phyloP scores from a whole-genome alignment of 2,797 vertebrate species.

The Anas georgica region DNA sequence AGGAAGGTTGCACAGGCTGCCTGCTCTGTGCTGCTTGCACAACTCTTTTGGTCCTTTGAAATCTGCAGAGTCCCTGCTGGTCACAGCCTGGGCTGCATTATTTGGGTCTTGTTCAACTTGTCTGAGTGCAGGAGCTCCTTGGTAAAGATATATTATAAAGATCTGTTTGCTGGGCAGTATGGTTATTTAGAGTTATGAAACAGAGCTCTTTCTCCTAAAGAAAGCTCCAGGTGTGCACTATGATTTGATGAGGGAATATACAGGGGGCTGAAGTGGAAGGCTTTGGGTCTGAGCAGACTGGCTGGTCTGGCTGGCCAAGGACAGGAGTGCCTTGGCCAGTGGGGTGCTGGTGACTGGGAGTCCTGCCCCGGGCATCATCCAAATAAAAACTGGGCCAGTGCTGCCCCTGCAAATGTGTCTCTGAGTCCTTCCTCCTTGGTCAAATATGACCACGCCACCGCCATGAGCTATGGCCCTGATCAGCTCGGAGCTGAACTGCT shows the following conservation, averaged over 20 bases:
- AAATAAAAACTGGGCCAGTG: neutral
- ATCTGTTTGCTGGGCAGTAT: neutral
- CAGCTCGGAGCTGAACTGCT: neutral
- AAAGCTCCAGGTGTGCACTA: neutral
- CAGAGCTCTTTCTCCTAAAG: neutral
- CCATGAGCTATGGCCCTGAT: neutral
- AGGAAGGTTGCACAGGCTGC: neutral
- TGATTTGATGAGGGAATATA: neutral
- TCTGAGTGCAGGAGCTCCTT: neutral
- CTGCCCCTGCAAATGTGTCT: neutral
- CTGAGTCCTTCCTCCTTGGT: neutral
- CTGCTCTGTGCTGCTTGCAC: neutral
- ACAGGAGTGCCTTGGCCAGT: neutral
- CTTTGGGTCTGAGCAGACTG: neutral
- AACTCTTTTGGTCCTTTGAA: neutral
- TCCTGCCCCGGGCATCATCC: neutral
- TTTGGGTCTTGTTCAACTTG: neutral
- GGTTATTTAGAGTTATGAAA: neutral
- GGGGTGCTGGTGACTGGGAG: neutral
- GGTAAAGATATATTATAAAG: neutral
- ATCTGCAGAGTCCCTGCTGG: neutral
- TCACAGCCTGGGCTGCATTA: neutral
- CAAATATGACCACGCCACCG: neutral
- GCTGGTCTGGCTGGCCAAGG: neutral
- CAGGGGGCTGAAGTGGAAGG: neutral